phyloP scores from a whole-genome alignment of 1,140 invertebrate species.

The Lutraria rhynchaena region DNA sequence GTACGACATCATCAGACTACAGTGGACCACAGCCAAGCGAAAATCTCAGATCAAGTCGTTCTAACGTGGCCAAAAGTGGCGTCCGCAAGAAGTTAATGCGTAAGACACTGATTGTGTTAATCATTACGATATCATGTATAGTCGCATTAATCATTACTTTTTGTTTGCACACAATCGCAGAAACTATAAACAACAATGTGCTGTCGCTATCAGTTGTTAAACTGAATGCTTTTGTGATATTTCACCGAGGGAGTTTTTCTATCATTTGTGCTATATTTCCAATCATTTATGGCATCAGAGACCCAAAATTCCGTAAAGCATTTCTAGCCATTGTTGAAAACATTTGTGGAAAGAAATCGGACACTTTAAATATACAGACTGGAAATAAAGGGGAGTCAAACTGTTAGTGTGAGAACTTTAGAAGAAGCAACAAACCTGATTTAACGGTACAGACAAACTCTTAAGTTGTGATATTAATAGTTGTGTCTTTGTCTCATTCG shows the following conservation, averaged over 20 bases:
- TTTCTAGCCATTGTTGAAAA: neutral
- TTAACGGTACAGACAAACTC: too few relatives aligned
- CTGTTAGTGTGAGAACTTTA: too few relatives aligned
- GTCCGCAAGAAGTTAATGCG: slow-evolving; percentile 20
- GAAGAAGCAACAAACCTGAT: too few relatives aligned
- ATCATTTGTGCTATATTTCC: slow-evolving; percentile 57
- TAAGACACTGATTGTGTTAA: slow-evolving; percentile 48
- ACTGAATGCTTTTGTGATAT: slow-evolving; percentile 54
- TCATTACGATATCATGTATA: slow-evolving; percentile 52
- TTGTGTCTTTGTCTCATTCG: too few relatives aligned
- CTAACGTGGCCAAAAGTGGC: slow-evolving; percentile 3
- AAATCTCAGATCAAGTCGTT: slow-evolving; percentile 11
- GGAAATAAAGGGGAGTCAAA: slow-evolving; percentile 3
- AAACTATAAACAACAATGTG: slow-evolving; percentile 31
- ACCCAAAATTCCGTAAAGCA: slow-evolving; percentile 45
- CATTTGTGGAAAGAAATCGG: neutral
- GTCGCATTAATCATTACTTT: slow-evolving; percentile 48
- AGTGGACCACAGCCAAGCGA: neutral
- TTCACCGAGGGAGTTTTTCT: slow-evolving; percentile 53
- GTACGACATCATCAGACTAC: neutral
- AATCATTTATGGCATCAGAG: slow-evolving; percentile 47
- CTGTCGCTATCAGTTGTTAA: neutral
- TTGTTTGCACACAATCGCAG: slow-evolving; percentile 45
- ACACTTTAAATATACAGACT: neutral
- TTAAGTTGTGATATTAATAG: too few relatives aligned